Evolutionary conservation across 1,140 invertebrate genomes (phyloP).

Genomic region (Apis laboriosa): DNA sequence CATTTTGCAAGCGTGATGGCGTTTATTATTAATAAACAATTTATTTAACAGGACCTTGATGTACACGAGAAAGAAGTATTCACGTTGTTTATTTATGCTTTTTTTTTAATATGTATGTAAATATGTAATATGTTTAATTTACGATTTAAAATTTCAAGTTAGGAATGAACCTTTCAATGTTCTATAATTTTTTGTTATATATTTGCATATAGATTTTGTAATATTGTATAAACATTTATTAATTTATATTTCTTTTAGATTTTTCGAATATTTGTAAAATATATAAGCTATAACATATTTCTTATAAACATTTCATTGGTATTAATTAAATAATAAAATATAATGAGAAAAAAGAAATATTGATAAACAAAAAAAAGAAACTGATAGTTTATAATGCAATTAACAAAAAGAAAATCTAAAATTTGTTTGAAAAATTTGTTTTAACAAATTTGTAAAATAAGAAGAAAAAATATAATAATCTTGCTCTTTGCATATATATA

Average conservation of each 20-base stretch:
- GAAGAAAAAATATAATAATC: background rate
- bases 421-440: background rate
- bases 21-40: constrained; percentile 82
- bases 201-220: background rate
- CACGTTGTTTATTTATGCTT: constrained; percentile 76
- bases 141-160: constrained; percentile 74
- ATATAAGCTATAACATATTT: background rate
- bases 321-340: constrained; percentile 9
- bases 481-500: background rate
- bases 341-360: background rate
- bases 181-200: constrained; percentile 7
- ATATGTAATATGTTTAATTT: constrained; percentile 77
- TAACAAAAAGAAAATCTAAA: background rate
- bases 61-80: constrained; percentile 79
- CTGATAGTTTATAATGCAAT: background rate
- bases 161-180: constrained; percentile 69
- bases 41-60: constrained; percentile 81
- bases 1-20: constrained; percentile 80
- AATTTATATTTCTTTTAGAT: background rate
- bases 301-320: background rate
- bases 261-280: constrained; percentile 7
- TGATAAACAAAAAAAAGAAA: background rate
- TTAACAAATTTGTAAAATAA: background rate
- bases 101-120: constrained; percentile 75
- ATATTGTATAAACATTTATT: constrained; percentile 30